A percentile compares a stretch with the other conserved stretches of the same genome.
Conservation (phyloP, 2,113 vertebrate species). For the human region GRCh38 chr18:48279001-48279500, state of each 20-base stretch:
- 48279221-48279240: neutral
- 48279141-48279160: accelerated
- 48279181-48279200: accelerated
- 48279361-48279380: slow-evolving; percentile 39
- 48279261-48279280: slow-evolving; percentile 30
- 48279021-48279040: neutral
- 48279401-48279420: slow-evolving; percentile 44
- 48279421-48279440: slow-evolving; percentile 69
- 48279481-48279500: neutral
- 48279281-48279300: neutral
- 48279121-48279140: neutral
- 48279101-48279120: neutral
- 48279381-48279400: neutral
- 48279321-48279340: slow-evolving; percentile 13
- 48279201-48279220: accelerated
- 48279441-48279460: slow-evolving; percentile 64
- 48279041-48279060: accelerated
- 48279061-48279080: accelerated
- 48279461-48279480: slow-evolving; percentile 63
- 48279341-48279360: neutral
- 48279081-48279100: neutral
- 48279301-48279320: neutral
- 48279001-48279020: neutral
- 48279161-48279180: neutral
- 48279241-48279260: neutral